A percentile compares a stretch with the other conserved stretches of the same genome.
These are phyloP conservation scores for Nemurella pictetii DNA, from an alignment of 2,888 invertebrate species.

Conservation along the genomic window DNA sequence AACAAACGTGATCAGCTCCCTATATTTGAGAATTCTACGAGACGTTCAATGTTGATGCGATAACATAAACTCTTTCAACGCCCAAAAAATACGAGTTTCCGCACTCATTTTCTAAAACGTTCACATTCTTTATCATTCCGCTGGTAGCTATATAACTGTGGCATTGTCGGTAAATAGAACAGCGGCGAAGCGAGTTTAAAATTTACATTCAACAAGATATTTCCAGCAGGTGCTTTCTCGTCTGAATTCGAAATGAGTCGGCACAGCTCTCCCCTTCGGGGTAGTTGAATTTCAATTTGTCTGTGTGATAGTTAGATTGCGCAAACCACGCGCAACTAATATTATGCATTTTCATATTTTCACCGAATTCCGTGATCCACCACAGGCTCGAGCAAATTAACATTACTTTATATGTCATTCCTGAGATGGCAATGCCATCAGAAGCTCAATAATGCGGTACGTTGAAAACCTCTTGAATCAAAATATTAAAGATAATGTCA, in stretches of 20 bases:
- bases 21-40: too few relatives aligned
- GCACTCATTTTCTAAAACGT: not conserved
- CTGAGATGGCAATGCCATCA: too few relatives aligned
- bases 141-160: not conserved
- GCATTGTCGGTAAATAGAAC: not conserved
- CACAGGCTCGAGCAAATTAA: not conserved
- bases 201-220: conserved; percentile 6
- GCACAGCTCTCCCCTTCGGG: not conserved
- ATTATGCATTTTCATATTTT: not conserved
- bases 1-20: not conserved
- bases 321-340: not conserved
- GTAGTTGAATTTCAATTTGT: not conserved
- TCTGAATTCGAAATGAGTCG: not conserved
- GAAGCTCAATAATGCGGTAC: too few relatives aligned
- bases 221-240: not conserved
- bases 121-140: not conserved
- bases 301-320: not conserved
- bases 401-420: not conserved
- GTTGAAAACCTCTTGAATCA: too few relatives aligned
- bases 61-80: not conserved
- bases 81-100: not conserved
- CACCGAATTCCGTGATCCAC: not conserved
- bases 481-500: too few relatives aligned
- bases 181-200: conserved; percentile 1
- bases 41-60: not conserved